Evolutionary conservation across 2,113 vertebrate genomes (phyloP).

Genomic region (Nesoenas mayeri): DNA sequence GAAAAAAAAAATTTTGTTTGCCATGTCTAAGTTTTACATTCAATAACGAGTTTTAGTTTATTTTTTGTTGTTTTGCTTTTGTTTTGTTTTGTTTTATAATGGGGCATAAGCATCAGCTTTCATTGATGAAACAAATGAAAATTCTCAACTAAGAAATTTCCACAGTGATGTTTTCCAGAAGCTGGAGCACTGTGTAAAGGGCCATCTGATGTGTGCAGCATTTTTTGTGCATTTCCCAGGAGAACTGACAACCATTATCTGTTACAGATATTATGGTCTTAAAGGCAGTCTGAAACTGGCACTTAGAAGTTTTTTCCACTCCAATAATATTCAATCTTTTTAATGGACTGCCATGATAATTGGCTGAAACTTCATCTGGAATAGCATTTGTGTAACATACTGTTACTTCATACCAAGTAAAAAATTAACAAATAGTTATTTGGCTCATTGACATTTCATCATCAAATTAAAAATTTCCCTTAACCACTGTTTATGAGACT

Average conservation of each 20-base stretch:
- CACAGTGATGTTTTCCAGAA: not conserved
- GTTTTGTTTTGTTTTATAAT: not conserved
- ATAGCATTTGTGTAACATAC: no score
- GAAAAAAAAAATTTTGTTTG: not conserved
- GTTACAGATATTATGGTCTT: not conserved
- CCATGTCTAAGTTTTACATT: not conserved
- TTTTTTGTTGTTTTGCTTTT: not conserved
- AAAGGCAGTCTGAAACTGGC: not conserved
- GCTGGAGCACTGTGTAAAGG: not conserved
- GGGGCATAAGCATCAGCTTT: not conserved
- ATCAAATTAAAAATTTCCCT: not conserved
- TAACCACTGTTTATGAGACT: not conserved
- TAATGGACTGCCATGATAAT: not conserved
- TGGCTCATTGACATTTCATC: not conserved
- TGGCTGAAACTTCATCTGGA: not conserved
- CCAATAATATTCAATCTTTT: not conserved
- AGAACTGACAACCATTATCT: not conserved
- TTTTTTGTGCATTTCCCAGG: not conserved
- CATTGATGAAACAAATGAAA: not conserved
- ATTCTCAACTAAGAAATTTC: not conserved
- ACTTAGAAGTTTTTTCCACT: not conserved
- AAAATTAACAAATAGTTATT: not conserved
- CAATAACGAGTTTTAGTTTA: not conserved
- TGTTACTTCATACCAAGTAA: no score
- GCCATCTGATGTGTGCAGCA: not conserved